phyloP scores from a whole-genome alignment of 2,888 invertebrate species.

The Oxycera nigricornis region DNA sequence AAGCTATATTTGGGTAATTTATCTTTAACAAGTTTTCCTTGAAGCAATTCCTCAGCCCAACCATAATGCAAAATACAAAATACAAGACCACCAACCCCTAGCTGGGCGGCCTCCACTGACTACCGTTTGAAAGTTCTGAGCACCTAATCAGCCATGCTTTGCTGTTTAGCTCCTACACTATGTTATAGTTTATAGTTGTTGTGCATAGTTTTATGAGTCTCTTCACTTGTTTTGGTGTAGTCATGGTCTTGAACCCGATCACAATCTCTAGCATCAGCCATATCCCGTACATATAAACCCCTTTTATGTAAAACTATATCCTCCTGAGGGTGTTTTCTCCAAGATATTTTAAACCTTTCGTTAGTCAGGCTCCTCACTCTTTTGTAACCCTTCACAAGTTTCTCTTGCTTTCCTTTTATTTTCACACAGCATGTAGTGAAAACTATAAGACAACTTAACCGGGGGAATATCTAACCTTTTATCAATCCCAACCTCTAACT shows the following conservation, averaged over 20 bases:
- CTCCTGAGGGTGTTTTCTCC: constrained; percentile 48
- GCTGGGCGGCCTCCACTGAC: constrained; percentile 6
- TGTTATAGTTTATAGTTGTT: constrained; percentile 36
- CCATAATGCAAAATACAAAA: constrained; percentile 23
- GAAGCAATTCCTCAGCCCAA: constrained; percentile 46
- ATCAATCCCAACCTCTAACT: constrained; percentile 29
- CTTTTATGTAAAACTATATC: constrained; percentile 47
- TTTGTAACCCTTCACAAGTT: constrained; percentile 1
- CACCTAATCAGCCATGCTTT: constrained; percentile 47
- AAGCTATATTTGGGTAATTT: constrained; percentile 44
- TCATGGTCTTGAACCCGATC: constrained; percentile 25
- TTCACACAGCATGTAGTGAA: constrained; percentile 41
- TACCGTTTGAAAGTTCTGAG: constrained; percentile 43
- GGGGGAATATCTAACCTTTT: constrained; percentile 27
- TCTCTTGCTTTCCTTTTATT: constrained; percentile 38
- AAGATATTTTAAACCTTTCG: constrained; percentile 48
- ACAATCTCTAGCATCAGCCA: background rate
- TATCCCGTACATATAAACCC: constrained; percentile 43
- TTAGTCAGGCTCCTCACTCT: constrained; percentile 37
- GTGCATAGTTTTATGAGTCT: constrained; percentile 42
- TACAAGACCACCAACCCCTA: constrained; percentile 31
- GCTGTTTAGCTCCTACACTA: constrained; percentile 44
- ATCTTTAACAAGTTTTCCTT: constrained; percentile 49
- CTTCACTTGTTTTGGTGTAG: constrained; percentile 31
- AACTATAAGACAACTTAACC: constrained; percentile 46